A percentile compares a stretch with the other conserved stretches of the same genome.
These are phyloP conservation scores for Dicaeum eximium DNA, from an alignment of 2,113 vertebrate genomes.

Conservation along the genomic window DNA sequence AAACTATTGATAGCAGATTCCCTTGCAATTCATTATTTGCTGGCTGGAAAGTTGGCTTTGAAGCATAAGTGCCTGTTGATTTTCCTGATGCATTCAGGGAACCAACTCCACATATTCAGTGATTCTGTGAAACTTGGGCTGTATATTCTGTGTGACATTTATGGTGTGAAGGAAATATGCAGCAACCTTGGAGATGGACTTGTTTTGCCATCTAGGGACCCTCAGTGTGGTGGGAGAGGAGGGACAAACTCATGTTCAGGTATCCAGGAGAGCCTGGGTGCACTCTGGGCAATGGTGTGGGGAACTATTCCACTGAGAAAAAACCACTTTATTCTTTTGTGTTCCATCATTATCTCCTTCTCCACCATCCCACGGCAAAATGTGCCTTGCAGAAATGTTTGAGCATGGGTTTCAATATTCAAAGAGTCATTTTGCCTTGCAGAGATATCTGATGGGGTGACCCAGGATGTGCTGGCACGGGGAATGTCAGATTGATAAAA, in stretches of 20 bases:
- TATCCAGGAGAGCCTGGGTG: neutral
- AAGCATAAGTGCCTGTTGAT: neutral
- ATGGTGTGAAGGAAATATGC: neutral
- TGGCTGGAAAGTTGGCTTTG: neutral
- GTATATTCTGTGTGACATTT: neutral
- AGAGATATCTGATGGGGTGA: neutral
- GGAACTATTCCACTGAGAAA: neutral
- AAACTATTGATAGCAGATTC: neutral
- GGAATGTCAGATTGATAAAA: neutral
- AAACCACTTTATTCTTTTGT: neutral
- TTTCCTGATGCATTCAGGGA: neutral
- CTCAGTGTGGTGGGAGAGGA: neutral
- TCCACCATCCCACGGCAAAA: neutral
- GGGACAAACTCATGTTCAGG: neutral
- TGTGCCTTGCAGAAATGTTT: neutral
- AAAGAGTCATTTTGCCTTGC: neutral
- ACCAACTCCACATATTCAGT: neutral
- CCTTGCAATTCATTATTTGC: neutral
- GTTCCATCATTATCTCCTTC: neutral
- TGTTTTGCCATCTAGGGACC: neutral
- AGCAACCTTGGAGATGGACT: neutral
- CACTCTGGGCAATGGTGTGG: neutral
- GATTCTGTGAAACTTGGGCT: neutral
- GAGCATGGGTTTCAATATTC: neutral
- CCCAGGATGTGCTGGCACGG: neutral